These are phyloP conservation scores for Malurus leucopterus DNA, from an alignment of 2,797 vertebrate species.

Conservation along the genomic window DNA sequence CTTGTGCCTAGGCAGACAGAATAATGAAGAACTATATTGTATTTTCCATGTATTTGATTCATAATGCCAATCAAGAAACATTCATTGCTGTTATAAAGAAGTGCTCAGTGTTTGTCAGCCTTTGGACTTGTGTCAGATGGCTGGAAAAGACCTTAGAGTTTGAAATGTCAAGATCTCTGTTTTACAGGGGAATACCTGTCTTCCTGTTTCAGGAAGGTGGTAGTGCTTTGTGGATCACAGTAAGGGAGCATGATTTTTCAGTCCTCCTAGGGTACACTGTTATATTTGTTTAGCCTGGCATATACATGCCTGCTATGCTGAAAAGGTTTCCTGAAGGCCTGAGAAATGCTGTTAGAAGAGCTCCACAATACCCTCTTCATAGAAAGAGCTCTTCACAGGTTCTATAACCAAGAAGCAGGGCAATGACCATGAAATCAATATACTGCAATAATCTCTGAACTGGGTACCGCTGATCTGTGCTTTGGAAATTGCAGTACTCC, in stretches of 20 bases:
- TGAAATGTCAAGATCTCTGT: background rate
- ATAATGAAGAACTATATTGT: background rate
- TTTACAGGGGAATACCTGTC: background rate
- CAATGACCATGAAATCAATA: background rate
- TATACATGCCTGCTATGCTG: background rate
- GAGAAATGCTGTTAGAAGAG: background rate
- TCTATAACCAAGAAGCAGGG: background rate
- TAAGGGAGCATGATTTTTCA: background rate
- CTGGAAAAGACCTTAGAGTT: background rate
- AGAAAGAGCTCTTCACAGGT: too few relatives aligned
- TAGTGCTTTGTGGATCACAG: background rate
- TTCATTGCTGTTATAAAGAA: background rate
- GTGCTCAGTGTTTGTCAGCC: background rate
- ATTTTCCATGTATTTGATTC: background rate
- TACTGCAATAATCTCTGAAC: background rate
- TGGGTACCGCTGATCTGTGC: conserved; percentile 6
- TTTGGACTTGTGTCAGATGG: background rate
- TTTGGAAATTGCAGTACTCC: conserved; percentile 6
- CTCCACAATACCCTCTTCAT: background rate
- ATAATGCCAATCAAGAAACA: background rate
- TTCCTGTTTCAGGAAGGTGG: background rate
- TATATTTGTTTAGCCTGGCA: background rate
- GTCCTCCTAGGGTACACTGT: background rate
- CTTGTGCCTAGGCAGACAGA: background rate
- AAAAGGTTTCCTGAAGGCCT: background rate